Base-by-base conservation (phyloP, 2,797 vertebrate genomes). In the Apodemus agrarius region DNA sequence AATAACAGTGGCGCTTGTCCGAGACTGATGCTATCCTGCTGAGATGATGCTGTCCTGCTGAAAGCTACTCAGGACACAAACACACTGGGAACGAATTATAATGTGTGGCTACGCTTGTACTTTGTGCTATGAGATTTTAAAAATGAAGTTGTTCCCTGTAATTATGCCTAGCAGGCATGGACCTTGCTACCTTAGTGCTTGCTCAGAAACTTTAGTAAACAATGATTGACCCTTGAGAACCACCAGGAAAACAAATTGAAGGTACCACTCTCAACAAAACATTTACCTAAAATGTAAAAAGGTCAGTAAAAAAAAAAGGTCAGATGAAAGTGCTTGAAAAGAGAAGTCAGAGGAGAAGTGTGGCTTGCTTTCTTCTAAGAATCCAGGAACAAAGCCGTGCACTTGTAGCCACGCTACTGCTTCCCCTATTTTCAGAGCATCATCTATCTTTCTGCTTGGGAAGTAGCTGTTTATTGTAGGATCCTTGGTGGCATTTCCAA, bases 91-190 rank as follows among this genome's bases (percentile, higher is more conserved):
- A 80, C 61, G 74, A 93, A 95, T 57, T 93, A 67, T 91, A 95
- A 97, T 97, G 96, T 98, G 95, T 94, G 78, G 85, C 63, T 96
- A 93, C 69, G 69, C 89, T 94, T 96, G 74, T 91, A 83, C 79
- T 92, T 91, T 84, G 85, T 92, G 84, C 96, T 97, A 95, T 57
- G 91, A 97, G 95, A 94, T 96, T 98, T 95, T 29, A 78, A 96
- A 97, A 98, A 91, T 4, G 7, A 97, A 96, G 86, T 95, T 96
- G 89, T 97, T 97, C 88, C 46, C 92, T 96, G 52, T 97, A 97
- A 97, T 98, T 97, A 97, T 85, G 67, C 97, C 94, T 97, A 97
- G 96, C 96, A 97, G 97, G 96, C 81, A 90, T 4, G 86, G 89
- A 96, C 95, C 54, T 94, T 93, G 89, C 88, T 93, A 96, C 89